Evolutionary conservation across 2,888 invertebrate genomes (phyloP).

Genomic region (Psylliodes chrysocephalus): DNA sequence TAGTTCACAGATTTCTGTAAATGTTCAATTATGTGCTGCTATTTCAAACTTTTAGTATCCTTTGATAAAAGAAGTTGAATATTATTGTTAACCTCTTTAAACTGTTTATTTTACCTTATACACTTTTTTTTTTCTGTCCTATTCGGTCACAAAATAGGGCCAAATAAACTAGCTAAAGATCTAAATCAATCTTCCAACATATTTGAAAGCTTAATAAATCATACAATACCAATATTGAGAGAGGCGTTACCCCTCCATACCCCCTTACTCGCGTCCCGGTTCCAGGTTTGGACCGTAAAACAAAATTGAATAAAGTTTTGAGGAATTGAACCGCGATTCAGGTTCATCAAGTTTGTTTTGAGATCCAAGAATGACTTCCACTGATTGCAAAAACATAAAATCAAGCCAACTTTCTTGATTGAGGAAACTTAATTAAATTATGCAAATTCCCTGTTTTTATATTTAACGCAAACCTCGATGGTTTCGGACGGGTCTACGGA

Average conservation of each 20-base stretch:
- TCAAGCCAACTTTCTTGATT: slow-evolving; percentile 60
- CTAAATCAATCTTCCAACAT: too few relatives aligned
- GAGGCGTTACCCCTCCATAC: background rate
- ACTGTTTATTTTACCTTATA: too few relatives aligned
- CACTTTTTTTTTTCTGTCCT: too few relatives aligned
- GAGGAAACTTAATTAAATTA: slow-evolving; percentile 63
- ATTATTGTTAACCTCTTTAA: too few relatives aligned
- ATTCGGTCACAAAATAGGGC: too few relatives aligned
- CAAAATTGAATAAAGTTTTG: slow-evolving; percentile 26
- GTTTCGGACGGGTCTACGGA: background rate
- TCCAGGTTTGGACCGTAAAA: background rate
- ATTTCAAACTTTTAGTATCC: too few relatives aligned
- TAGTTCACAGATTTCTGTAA: too few relatives aligned
- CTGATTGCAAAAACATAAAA: slow-evolving; percentile 64
- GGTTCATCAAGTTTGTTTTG: slow-evolving; percentile 48
- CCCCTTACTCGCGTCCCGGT: background rate
- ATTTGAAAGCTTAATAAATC: too few relatives aligned
- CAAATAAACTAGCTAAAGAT: too few relatives aligned
- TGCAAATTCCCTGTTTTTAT: slow-evolving; percentile 58
- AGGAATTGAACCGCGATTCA: slow-evolving; percentile 19
- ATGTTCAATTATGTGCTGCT: too few relatives aligned
- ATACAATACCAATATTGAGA: background rate
- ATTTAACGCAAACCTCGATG: slow-evolving; percentile 40
- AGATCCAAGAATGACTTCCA: slow-evolving; percentile 54
- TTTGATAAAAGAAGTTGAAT: too few relatives aligned